A percentile compares a stretch with the other conserved stretches of the same genome.
Conservation (phyloP, 92 coral and sea anemone species). For the Virgularia gustaviana region DNA sequence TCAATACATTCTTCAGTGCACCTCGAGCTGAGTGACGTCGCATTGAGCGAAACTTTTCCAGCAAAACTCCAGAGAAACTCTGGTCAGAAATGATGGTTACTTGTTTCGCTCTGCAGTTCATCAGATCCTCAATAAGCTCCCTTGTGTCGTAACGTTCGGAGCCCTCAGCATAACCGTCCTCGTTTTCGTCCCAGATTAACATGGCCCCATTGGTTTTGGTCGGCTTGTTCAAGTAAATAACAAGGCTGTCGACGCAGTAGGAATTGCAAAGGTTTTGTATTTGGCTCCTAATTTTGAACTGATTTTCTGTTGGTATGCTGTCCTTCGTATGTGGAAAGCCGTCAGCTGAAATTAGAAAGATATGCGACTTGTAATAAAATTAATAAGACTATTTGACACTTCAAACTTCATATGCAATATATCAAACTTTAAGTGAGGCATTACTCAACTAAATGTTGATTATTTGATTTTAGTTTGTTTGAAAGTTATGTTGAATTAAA, state of each 20-base stretch:
- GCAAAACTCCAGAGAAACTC: slow-evolving; percentile 82
- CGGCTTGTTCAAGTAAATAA: slow-evolving; percentile 83
- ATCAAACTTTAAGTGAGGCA: too few species aligned
- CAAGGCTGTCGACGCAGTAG: slow-evolving; percentile 70
- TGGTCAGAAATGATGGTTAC: slow-evolving; percentile 83
- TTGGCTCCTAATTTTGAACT: slow-evolving; percentile 56
- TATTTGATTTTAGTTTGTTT: too few species aligned
- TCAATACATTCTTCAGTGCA: slow-evolving; percentile 17
- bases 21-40: slow-evolving; percentile 32
- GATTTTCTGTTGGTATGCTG: slow-evolving; percentile 62
- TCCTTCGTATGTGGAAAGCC: slow-evolving; percentile 61
- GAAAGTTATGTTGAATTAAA: too few species aligned
- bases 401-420: too few species aligned
- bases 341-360: slow-evolving; percentile 57
- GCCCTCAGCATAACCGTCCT: slow-evolving; percentile 68
- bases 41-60: slow-evolving; percentile 48
- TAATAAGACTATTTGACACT: too few species aligned
- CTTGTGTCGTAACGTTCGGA: slow-evolving; percentile 66
- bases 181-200: slow-evolving; percentile 80
- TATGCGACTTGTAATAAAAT: too few species aligned
- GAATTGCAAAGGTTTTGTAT: slow-evolving; percentile 63
- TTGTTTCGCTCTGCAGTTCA: slow-evolving; percentile 70
- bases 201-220: slow-evolving; percentile 84
- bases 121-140: slow-evolving; percentile 71
- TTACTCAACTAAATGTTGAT: too few species aligned